Evolutionary conservation across 2,888 invertebrate genomes (phyloP), one percentile per base, ranked within the genome.

Genomic region (Meta bourneti): DNA sequence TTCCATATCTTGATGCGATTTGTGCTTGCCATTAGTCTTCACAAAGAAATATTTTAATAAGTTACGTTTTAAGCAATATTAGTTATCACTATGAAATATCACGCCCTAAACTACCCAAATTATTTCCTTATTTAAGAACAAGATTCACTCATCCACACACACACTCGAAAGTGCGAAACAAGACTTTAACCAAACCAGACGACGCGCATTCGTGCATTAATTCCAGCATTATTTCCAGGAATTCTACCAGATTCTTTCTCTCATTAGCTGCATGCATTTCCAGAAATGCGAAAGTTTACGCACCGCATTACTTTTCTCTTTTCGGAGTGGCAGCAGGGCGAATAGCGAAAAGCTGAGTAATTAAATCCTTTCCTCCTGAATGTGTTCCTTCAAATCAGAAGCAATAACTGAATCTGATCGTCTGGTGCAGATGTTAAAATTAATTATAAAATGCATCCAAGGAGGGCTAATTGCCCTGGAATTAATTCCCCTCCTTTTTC

Each of bases 361-460:
- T 84, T 84, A 84, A 84, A 84, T n/a, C 84, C 20, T 61, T 16
- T 75, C 20, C 34, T n/a, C 6, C 61, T 9, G 16, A 34, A 19
- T 16, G 61, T 61, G 61, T 51, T 19, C n/a, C 61, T 11, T 6
- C 71, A 16, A 52, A 61, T 69, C 61, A 61, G 52, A 54, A 61
- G 75, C 20, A 61, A 16, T 75, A 16, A 75, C 52, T 34, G 16
- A 48, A 51, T 16, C 20, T 48, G 61, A 75, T 61, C 61, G 84
- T 84, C 84, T 54, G 75, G 0, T 48, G 75, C 84, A 84, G 84
- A 84, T 71, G 84, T 84, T 75, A 52, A 82, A 54, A 84, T 61
- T 48, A 84, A 84, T 84, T 84, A 84, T 75, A 84, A 84, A 84
- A 84, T 61, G 34, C 20, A 34, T 61, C 61, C 34, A 20, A 34